phyloP scores from a whole-genome alignment of 2,888 invertebrate genomes.

The Xanthorhoe spadicearia region DNA sequence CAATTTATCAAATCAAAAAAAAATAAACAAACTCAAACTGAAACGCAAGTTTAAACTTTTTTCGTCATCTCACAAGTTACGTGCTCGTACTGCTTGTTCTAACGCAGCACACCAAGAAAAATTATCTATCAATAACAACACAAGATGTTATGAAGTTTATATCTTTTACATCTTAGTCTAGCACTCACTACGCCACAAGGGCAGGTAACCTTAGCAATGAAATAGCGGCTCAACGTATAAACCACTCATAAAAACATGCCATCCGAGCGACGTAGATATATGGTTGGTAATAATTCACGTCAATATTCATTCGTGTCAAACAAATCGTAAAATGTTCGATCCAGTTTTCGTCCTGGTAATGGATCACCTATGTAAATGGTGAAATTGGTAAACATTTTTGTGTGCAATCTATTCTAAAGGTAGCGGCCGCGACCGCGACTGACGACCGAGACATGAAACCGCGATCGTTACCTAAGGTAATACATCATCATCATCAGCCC shows the following conservation, averaged over 20 bases:
- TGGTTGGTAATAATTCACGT: conserved; percentile 67
- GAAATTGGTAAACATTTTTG: conserved; percentile 4
- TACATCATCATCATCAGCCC: no score
- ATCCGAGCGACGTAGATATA: conserved; percentile 56
- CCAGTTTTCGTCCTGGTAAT: conserved; percentile 45
- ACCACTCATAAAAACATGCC: conserved; percentile 67
- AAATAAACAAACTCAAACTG: not conserved
- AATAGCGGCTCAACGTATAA: conserved; percentile 38
- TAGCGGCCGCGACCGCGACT: no score
- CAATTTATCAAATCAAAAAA: not conserved
- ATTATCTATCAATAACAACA: no score
- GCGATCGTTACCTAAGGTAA: no score
- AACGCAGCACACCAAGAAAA: no score
- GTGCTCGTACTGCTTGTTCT: no score
- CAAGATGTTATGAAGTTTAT: not conserved
- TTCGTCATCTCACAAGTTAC: no score
- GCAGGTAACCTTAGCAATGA: not conserved
- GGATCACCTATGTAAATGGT: conserved; percentile 36
- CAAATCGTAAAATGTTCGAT: conserved; percentile 67
- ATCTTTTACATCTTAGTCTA: no score
- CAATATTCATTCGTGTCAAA: conserved; percentile 70
- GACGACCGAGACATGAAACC: no score
- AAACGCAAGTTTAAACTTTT: no score
- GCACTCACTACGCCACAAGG: not conserved
- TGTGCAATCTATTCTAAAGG: not conserved